Base-by-base conservation (phyloP, 2,797 vertebrate genomes). In the Rousettus madagascariensis region DNA sequence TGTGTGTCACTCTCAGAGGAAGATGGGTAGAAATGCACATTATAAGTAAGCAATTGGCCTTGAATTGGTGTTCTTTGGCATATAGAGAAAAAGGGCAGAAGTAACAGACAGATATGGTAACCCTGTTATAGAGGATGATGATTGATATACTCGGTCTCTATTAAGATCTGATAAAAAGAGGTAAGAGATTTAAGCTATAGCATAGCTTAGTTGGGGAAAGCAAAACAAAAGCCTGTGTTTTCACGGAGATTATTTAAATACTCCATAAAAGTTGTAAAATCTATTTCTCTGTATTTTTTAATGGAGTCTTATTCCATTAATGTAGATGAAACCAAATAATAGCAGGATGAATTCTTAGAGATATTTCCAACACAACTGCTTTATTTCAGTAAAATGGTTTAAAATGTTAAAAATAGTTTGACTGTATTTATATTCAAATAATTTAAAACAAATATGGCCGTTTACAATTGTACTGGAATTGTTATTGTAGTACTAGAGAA, bases 301-400 rank as follows among this genome's bases (percentile, higher is more conserved):
- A 55, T 86, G 46, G 17, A 49, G 92, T 77, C 13, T 88, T 59
- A 86, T 10, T 49, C 91, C 33, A 38, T 79, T 87, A 53, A 49
- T 77, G 22, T 80, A 26, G 19, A 17, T 84, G 6, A 57, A 53
- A 72, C 66, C 69, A 63, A 68, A 72, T 85, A 87, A 90, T 3
- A 57, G 9, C 30, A 92, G 57, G 41, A 92, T n/a, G 51, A 68
- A 55, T 43, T 86, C 59, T 69, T 26, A 77, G 26, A 41, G 28
- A 65, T 12, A 89, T 8, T 95, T 89, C 33, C 7, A 51, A 86
- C 8, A 51, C n/a, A 65, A 41, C 49, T 85, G 36, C 78, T 90
- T 90, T 66, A 84, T 75, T 95, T 91, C 15, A 65, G 5, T n/a
- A 61, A 88, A 72, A 49, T 87, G 15, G 26, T 80, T 91, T 75